Conservation (phyloP, 2,888 invertebrate genomes). For the Nymphalis polychloros region DNA sequence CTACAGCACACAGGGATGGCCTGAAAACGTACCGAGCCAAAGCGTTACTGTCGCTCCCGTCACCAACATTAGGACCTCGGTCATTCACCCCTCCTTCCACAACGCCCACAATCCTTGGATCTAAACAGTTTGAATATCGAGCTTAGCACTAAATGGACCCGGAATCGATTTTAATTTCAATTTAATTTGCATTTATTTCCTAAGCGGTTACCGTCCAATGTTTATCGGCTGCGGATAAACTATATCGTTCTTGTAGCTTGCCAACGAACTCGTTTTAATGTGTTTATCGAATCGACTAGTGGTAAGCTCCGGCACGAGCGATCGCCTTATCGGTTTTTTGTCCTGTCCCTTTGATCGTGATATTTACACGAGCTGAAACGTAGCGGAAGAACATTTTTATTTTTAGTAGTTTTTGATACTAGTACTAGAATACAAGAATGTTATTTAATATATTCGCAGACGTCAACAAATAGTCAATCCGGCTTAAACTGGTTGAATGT, state of each 20-base stretch:
- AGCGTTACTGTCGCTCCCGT: constrained; percentile 51
- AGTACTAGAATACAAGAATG: not conserved
- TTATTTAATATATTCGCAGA: constrained; percentile 17
- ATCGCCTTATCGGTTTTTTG: constrained; percentile 35
- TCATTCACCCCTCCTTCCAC: constrained; percentile 61
- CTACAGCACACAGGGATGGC: constrained; percentile 44
- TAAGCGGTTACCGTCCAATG: constrained; percentile 28
- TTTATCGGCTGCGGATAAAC: constrained; percentile 25
- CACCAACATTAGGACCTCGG: constrained; percentile 60
- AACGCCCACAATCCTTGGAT: constrained; percentile 53
- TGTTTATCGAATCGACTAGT: constrained; percentile 30
- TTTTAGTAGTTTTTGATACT: constrained; percentile 20
- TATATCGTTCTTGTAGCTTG: constrained; percentile 18
- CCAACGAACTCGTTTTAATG: constrained; percentile 29
- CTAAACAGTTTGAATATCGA: constrained; percentile 41
- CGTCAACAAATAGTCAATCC: not conserved
- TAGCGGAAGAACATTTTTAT: constrained; percentile 26
- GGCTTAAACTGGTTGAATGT: constrained; percentile 9
- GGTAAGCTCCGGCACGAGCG: constrained; percentile 29
- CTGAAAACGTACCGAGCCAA: constrained; percentile 35
- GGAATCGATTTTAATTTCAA: constrained; percentile 41
- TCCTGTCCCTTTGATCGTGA: constrained; percentile 36
- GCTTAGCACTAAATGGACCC: constrained; percentile 42
- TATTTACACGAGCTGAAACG: constrained; percentile 29
- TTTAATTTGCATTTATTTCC: constrained; percentile 49